phyloP scores from a whole-genome alignment of 2,797 vertebrate species.

The Rhinatrema bivittatum region DNA sequence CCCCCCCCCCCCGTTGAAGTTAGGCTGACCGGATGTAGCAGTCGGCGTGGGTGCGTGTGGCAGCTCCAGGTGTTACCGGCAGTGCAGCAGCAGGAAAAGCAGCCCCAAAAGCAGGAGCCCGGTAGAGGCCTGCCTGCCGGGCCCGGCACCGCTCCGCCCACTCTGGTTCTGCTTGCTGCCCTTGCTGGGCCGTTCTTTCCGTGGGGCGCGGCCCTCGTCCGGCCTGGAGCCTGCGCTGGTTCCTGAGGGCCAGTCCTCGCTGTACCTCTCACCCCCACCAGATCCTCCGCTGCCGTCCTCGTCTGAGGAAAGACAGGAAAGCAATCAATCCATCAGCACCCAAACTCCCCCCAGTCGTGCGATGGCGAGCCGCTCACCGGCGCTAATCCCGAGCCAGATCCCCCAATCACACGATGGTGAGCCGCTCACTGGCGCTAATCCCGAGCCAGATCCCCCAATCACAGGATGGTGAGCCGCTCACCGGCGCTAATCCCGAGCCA shows the following conservation, averaged over 20 bases:
- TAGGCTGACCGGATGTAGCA: too few species aligned
- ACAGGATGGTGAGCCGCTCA: too few species aligned
- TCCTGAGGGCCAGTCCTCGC: conserved; percentile 66
- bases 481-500: too few species aligned
- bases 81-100: neutral
- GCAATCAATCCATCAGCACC: neutral
- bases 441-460: too few species aligned
- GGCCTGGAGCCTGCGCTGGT: conserved; percentile 11
- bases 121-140: conserved; percentile 1
- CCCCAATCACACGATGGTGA: too few species aligned
- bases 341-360: too few species aligned
- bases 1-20: too few species aligned
- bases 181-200: conserved; percentile 21
- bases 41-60: too few species aligned
- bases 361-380: too few species aligned
- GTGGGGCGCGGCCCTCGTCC: conserved; percentile 14
- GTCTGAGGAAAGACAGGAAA: conserved; percentile 12
- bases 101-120: conserved; percentile 1
- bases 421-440: too few species aligned
- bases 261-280: conserved; percentile 60
- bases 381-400: too few species aligned
- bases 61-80: too few species aligned
- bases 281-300: conserved; percentile 40
- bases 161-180: conserved; percentile 28
- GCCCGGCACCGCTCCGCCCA: conserved; percentile 16